These are phyloP conservation scores for Diabrotica virgifera DNA, from an alignment of 1,140 invertebrate species.

Conservation along the genomic window DNA sequence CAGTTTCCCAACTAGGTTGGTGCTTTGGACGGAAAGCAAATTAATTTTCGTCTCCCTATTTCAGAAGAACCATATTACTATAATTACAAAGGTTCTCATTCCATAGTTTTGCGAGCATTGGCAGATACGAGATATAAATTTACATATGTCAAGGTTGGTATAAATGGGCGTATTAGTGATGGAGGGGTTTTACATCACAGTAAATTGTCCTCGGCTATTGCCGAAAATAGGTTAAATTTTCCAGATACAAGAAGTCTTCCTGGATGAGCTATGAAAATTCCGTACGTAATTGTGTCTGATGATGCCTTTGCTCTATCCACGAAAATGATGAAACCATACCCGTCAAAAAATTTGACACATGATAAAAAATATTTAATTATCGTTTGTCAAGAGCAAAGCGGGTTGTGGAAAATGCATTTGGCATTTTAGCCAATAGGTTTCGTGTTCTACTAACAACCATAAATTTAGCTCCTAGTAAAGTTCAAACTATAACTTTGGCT, in stretches of 20 bases:
- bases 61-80: constrained; percentile 47
- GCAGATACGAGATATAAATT: constrained; percentile 55
- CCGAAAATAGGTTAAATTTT: not conserved
- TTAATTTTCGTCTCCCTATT: constrained; percentile 8
- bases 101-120: constrained; percentile 52
- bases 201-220: not conserved
- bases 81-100: constrained; percentile 53
- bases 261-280: not conserved
- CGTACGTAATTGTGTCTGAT: not conserved
- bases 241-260: not conserved
- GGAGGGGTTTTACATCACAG: constrained; percentile 12
- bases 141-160: constrained; percentile 50
- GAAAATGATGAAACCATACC: not conserved
- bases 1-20: too few relatives aligned
- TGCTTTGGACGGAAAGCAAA: too few relatives aligned
- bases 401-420: too few relatives aligned
- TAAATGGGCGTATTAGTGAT: too few relatives aligned
- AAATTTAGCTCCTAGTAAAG: too few relatives aligned
- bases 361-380: not conserved
- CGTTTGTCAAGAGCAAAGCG: not conserved
- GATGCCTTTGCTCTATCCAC: not conserved
- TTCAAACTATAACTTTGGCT: too few relatives aligned
- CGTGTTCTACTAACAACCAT: too few relatives aligned
- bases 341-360: not conserved
- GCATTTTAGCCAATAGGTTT: too few relatives aligned